phyloP scores from a whole-genome alignment of 1,140 invertebrate species.

The Teleogryllus occipitalis region DNA sequence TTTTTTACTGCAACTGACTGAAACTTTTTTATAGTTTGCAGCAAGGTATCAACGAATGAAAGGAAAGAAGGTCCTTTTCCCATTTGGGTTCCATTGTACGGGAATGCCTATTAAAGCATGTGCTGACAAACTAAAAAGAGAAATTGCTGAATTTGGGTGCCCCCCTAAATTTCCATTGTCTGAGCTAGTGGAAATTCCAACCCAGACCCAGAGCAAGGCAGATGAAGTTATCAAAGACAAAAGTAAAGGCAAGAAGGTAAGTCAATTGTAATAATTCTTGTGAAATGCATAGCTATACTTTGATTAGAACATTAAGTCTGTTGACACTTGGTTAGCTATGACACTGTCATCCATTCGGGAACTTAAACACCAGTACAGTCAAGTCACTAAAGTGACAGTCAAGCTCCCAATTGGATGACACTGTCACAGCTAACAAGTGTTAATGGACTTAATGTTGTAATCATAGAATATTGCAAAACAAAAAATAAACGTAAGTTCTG shows the following conservation, averaged over 20 bases:
- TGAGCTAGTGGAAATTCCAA: constrained; percentile 32
- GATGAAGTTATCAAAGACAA: constrained; percentile 80
- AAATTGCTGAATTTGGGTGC: constrained; percentile 86
- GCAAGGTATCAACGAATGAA: constrained; percentile 81
- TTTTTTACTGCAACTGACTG: too few species aligned
- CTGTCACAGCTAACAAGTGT: too few species aligned
- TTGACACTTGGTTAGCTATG: too few species aligned
- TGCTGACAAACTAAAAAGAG: constrained; percentile 93
- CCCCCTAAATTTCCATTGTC: constrained; percentile 80
- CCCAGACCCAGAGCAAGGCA: constrained; percentile 41
- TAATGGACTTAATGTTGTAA: too few species aligned
- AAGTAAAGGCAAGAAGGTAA: constrained; percentile 92
- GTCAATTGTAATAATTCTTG: not conserved
- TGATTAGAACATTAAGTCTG: too few species aligned
- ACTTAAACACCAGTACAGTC: too few species aligned
- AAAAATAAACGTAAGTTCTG: too few species aligned
- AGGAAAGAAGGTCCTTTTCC: constrained; percentile 89
- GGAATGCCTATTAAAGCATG: constrained; percentile 96
- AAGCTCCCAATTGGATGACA: too few species aligned
- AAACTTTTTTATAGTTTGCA: constrained; percentile 60
- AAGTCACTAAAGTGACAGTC: too few species aligned
- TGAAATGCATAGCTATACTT: too few species aligned
- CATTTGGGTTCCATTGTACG: constrained; percentile 98
- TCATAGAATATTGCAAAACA: too few species aligned
- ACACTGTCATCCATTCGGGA: too few species aligned